phyloP scores from a whole-genome alignment of 1,140 invertebrate species.

The Eriosoma lanigerum region DNA sequence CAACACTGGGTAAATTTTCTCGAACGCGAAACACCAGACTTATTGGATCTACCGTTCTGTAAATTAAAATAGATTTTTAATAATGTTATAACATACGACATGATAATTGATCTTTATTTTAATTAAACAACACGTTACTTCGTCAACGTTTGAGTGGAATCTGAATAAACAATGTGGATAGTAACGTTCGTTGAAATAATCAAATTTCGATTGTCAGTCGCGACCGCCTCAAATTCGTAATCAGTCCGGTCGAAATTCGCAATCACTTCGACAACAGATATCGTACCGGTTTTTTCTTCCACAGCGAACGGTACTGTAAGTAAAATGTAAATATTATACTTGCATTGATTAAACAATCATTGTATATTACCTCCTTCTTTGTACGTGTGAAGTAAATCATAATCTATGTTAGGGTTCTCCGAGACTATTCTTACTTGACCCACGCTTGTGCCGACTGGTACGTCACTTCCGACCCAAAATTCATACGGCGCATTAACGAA shows the following conservation, averaged over 20 bases:
- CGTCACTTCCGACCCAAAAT: constrained; percentile 84
- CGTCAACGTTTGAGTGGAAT: constrained; percentile 66
- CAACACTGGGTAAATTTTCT: constrained; percentile 74
- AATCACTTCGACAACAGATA: constrained; percentile 78
- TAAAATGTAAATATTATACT: neutral
- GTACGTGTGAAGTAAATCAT: constrained; percentile 78
- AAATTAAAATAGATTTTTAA: neutral
- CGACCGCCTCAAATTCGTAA: constrained; percentile 81
- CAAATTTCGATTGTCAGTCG: constrained; percentile 67
- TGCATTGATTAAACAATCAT: no score
- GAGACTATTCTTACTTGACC: constrained; percentile 73
- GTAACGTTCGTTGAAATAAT: constrained; percentile 78
- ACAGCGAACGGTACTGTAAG: constrained; percentile 81
- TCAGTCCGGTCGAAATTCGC: constrained; percentile 67
- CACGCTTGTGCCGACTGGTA: constrained; percentile 78
- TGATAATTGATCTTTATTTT: no score
- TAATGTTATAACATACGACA: neutral
- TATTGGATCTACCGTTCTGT: constrained; percentile 61
- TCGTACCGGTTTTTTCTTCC: constrained; percentile 82
- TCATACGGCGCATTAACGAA: constrained; percentile 87
- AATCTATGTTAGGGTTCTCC: constrained; percentile 69
- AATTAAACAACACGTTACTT: constrained; percentile 61
- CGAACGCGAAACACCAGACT: constrained; percentile 73
- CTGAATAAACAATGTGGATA: constrained; percentile 77
- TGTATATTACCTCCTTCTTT: constrained; percentile 74